Conservation (phyloP, 1,140 invertebrate species). For the Lasioglossum albipes region DNA sequence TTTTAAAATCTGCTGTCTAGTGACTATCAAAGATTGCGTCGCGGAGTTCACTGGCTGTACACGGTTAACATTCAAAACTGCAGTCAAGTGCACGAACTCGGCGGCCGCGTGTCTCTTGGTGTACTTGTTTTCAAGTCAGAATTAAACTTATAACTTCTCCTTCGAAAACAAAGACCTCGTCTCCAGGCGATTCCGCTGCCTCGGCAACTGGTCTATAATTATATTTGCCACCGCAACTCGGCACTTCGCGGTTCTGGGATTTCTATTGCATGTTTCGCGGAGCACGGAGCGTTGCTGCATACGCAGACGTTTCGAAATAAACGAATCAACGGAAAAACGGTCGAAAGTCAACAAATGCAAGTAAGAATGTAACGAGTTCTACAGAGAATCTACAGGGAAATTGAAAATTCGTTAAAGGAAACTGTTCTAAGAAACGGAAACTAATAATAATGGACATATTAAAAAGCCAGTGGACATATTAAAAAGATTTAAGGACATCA, state of each 20-base stretch:
- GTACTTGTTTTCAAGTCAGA: constrained; percentile 42
- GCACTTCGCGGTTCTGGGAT: constrained; percentile 48
- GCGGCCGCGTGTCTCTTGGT: not conserved
- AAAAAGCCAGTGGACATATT: too few relatives aligned
- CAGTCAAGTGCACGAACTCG: not conserved
- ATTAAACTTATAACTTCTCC: constrained; percentile 54
- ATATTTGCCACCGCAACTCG: constrained; percentile 59
- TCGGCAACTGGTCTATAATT: constrained; percentile 68
- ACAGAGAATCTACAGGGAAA: too few relatives aligned
- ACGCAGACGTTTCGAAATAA: constrained; percentile 39
- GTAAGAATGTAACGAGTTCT: too few relatives aligned
- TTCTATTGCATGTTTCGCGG: constrained; percentile 45
- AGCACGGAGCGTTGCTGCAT: constrained; percentile 25
- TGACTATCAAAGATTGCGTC: too few relatives aligned
- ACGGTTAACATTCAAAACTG: not conserved
- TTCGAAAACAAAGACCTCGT: constrained; percentile 43
- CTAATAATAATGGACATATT: too few relatives aligned
- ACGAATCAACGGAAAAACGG: constrained; percentile 16
- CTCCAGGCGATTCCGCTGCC: constrained; percentile 41
- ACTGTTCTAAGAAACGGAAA: too few relatives aligned
- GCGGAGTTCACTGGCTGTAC: too few relatives aligned
- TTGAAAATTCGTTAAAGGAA: too few relatives aligned
- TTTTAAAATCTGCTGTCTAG: too few relatives aligned
- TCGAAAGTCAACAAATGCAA: not conserved
- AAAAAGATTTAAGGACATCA: too few relatives aligned